Conservation (phyloP, 2,113 vertebrate species). For the Toxostoma redivivum region DNA sequence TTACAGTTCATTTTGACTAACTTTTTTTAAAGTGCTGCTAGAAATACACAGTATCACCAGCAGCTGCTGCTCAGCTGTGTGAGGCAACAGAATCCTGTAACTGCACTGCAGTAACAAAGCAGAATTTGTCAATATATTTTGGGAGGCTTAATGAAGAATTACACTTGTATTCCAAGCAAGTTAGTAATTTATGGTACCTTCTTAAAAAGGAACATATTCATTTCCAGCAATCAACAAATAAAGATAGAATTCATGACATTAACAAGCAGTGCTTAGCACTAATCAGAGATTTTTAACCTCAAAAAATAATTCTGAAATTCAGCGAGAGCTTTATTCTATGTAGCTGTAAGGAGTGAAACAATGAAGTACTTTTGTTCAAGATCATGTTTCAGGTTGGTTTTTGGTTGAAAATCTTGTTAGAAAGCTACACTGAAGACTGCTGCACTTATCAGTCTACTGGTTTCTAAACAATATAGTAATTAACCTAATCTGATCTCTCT, state of each 20-base stretch:
- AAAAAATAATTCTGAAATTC: background rate
- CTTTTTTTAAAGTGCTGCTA: background rate
- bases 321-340: background rate
- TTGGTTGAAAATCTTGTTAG: background rate
- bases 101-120: background rate
- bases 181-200: background rate
- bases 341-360: background rate
- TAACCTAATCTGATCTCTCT: slow-evolving; percentile 5
- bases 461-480: background rate
- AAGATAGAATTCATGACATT: background rate
- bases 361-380: background rate
- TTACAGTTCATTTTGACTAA: background rate
- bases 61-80: background rate
- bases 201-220: background rate
- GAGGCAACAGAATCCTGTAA: background rate
- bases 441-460: background rate
- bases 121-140: background rate
- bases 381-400: background rate
- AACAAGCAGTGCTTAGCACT: background rate
- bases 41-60: background rate
- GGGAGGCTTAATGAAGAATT: background rate
- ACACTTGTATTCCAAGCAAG: background rate
- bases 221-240: background rate
- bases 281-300: background rate
- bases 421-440: background rate